Conservation (phyloP, 2,113 vertebrate species). For the Psephotus haematonotus region DNA sequence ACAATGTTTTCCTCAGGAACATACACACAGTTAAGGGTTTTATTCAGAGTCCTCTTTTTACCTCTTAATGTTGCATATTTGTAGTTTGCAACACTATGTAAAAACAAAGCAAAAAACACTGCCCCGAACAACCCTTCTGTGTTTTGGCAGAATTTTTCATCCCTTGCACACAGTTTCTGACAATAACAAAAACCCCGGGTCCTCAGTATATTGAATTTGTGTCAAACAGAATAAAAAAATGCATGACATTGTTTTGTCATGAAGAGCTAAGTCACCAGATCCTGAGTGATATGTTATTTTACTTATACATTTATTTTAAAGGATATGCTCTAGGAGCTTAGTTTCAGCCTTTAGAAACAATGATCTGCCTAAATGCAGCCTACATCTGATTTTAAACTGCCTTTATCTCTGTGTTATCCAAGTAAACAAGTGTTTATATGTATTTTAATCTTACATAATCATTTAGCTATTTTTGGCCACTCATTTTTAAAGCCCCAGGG, state of each 20-base stretch:
- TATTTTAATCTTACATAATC: background rate
- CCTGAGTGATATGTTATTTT: background rate
- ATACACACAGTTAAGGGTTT: background rate
- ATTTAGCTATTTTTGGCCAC: background rate
- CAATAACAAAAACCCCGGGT: background rate
- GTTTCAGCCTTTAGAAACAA: background rate
- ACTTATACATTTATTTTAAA: background rate
- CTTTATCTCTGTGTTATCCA: background rate
- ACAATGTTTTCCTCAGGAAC: background rate
- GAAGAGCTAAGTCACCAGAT: background rate
- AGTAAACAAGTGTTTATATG: background rate
- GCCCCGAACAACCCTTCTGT: background rate
- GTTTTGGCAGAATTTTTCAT: background rate
- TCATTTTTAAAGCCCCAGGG: background rate
- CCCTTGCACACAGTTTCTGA: background rate
- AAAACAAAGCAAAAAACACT: background rate
- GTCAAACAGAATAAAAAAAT: background rate
- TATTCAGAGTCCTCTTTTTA: background rate
- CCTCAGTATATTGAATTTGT: background rate
- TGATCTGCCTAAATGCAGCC: background rate
- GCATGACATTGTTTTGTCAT: background rate
- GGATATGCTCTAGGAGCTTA: background rate
- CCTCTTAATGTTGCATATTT: background rate
- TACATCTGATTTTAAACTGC: background rate
- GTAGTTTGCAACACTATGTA: background rate